phyloP scores from a whole-genome alignment of 1,140 invertebrate species.

The Magallana gigas region DNA sequence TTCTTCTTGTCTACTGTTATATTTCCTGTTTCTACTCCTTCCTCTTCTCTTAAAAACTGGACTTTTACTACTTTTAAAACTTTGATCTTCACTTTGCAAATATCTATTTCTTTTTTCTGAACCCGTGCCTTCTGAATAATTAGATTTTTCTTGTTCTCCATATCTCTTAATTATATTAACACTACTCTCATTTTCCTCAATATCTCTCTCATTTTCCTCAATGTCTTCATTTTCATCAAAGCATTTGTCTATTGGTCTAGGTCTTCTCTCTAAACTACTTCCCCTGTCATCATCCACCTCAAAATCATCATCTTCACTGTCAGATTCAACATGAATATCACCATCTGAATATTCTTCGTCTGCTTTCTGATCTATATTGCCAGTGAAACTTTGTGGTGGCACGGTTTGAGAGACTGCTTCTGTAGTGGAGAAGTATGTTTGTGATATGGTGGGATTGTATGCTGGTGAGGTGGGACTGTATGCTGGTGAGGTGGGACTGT shows the following conservation, averaged over 20 bases:
- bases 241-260: background rate
- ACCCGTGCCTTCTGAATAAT: no score
- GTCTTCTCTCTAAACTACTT: background rate
- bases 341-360: no score
- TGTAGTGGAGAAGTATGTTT: background rate
- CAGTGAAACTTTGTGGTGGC: background rate
- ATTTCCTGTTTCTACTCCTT: background rate
- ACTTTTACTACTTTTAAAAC: no score
- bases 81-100: no score
- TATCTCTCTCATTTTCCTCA: no score
- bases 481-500: background rate
- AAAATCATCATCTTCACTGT: background rate
- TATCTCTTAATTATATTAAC: no score
- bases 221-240: no score
- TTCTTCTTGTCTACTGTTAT: background rate
- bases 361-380: background rate
- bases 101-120: no score
- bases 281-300: background rate
- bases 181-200: no score
- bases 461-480: conserved; percentile 26
- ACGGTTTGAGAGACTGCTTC: background rate
- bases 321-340: background rate
- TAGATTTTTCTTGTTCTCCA: no score
- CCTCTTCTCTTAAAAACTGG: background rate
- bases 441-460: background rate